Conservation (phyloP, 2,113 vertebrate genomes). For the Edolisoma coerulescens region DNA sequence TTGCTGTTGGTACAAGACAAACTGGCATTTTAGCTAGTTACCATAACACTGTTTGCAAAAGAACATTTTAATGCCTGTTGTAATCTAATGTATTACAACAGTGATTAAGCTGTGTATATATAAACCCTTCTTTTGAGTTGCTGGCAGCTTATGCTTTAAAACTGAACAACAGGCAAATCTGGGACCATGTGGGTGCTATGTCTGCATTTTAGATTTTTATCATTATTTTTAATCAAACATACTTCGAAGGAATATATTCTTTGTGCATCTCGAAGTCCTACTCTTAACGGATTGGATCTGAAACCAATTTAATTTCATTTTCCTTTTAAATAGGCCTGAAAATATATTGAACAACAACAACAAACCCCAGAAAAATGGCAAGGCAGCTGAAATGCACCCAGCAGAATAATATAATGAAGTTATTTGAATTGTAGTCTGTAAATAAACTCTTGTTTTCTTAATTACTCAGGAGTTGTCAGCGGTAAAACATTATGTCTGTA, state of each 20-base stretch:
- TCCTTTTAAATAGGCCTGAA: background rate
- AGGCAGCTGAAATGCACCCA: background rate
- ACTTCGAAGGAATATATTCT: background rate
- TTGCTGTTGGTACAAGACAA: background rate
- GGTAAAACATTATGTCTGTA: background rate
- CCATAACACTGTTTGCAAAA: background rate
- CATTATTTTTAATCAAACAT: background rate
- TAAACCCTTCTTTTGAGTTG: background rate
- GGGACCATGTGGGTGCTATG: background rate
- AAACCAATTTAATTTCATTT: background rate
- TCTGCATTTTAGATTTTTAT: background rate
- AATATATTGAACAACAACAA: background rate
- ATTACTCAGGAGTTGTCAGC: background rate
- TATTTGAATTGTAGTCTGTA: constrained; percentile 1
- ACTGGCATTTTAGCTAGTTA: background rate
- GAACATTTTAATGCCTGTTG: background rate
- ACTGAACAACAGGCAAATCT: background rate
- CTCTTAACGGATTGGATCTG: background rate
- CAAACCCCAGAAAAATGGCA: background rate
- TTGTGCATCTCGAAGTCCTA: background rate
- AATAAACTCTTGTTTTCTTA: background rate
- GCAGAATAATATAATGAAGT: background rate
- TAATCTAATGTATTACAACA: background rate
- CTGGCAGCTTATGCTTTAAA: background rate
- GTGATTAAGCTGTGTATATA: background rate